These are phyloP conservation scores for Artibeus jamaicensis DNA, from an alignment of 2,797 vertebrate species.

Conservation along the genomic window DNA sequence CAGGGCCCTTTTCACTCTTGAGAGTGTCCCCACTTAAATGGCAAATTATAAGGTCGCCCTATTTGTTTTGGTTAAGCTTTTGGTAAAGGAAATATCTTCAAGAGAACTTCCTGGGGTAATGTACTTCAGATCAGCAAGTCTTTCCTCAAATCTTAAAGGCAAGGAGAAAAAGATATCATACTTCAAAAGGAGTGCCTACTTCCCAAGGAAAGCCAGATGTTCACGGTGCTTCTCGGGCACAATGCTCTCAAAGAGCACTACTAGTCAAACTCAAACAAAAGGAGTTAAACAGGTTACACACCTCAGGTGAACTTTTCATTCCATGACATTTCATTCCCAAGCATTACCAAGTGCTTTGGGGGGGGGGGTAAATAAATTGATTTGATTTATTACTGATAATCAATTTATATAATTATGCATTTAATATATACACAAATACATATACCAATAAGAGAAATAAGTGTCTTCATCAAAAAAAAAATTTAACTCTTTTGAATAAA, in stretches of 20 bases:
- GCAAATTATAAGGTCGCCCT: not conserved
- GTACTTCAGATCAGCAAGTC: not conserved
- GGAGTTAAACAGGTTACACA: not conserved
- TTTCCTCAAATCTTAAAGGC: not conserved
- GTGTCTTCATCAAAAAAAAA: not conserved
- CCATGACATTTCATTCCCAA: not conserved
- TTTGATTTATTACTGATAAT: not conserved
- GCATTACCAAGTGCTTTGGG: not conserved
- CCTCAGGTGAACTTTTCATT: not conserved
- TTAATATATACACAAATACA: not conserved
- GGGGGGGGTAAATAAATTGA: not conserved
- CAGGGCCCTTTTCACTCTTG: not conserved
- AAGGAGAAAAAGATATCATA: not conserved
- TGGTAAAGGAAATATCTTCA: not conserved
- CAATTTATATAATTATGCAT: not conserved
- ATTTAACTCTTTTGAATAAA: not conserved
- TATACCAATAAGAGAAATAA: not conserved
- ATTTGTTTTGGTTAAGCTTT: not conserved
- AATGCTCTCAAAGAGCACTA: not conserved
- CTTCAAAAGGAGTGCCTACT: not conserved
- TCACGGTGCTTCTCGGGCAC: not conserved
- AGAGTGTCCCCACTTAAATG: not conserved
- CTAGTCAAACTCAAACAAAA: not conserved
- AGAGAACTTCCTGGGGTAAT: not conserved
- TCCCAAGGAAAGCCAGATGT: not conserved